phyloP scores from a whole-genome alignment of 2,888 invertebrate species.

The Pachycephus smyrnensis region DNA sequence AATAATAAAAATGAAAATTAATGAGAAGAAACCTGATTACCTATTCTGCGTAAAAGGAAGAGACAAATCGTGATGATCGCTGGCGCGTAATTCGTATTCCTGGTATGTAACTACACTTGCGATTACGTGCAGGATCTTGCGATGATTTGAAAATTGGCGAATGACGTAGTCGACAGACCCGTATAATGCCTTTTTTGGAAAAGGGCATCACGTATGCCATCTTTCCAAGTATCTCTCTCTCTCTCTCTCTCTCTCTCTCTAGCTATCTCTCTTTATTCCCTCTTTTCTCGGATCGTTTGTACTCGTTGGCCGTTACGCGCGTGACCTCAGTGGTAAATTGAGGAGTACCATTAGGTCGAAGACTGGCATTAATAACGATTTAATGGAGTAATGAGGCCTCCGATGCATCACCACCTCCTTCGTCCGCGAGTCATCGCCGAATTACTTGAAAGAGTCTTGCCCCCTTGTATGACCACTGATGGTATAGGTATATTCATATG shows the following conservation, averaged over 20 bases:
- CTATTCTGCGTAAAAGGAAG: neutral
- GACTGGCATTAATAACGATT: constrained; percentile 56
- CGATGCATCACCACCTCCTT: constrained; percentile 41
- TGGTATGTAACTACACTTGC: neutral
- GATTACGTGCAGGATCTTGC: neutral
- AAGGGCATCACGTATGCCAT: neutral
- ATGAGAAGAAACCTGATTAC: neutral
- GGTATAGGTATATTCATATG: neutral
- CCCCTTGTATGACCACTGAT: neutral
- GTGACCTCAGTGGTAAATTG: constrained; percentile 45
- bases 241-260: neutral
- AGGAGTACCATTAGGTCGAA: constrained; percentile 47
- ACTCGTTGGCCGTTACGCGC: constrained; percentile 31
- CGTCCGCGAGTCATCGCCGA: constrained; percentile 37
- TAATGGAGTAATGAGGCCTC: constrained; percentile 53
- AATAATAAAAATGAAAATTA: neutral
- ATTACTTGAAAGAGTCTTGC: constrained; percentile 26
- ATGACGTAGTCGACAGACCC: constrained; percentile 2
- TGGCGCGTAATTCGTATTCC: neutral
- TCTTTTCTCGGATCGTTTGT: constrained; percentile 19
- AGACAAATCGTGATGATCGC: neutral
- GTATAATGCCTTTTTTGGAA: constrained; percentile 9
- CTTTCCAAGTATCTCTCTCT: neutral
- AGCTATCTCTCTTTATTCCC: neutral
- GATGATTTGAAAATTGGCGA: neutral